Evolutionary conservation across 2,113 vertebrate species (phyloP), one percentile per base, ranked within the genome.

Genomic region (Salvelinus sp.): DNA sequence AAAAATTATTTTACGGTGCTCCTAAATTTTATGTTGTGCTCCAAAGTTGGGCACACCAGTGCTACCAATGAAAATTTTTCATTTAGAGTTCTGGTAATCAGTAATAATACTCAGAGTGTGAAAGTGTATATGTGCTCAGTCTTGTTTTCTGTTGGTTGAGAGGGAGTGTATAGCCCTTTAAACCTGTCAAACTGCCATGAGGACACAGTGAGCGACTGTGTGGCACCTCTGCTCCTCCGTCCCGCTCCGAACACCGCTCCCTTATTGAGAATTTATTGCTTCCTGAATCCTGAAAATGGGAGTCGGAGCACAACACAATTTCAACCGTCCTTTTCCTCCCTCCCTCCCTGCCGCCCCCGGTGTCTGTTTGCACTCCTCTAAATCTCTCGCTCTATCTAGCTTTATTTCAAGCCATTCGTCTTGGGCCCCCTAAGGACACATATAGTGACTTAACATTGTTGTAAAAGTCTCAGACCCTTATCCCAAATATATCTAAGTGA

Each of bases 211-310:
- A 84, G 86, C 88, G 89, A 90, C 90, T 81, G 87, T 78, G 87
- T 84, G 87, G 89, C 91, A 88, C 88, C 90, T 87, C 87, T 7
- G 78, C 76, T 73, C 84, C 68, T 81, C 76, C 70, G 1, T 47
- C 77, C 70, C 83, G 9, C 33, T 6, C 65, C 78, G 78, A 82
- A 75, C 22, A 23, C 80, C 48, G 57, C 86, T 86, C 87, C 81
- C 87, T 90, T 90, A 88, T 91, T 90, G 85, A 72, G 82, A 81
- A 92, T 93, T 92, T 93, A 93, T 92, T 84, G 81, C 91, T 93
- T 93, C 91, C 92, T 92, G 88, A 82, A 83, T 82, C 76, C 81
- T 87, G 83, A 79, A 84, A 88, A 87, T 20, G 83, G 85, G 80
- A 82, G 80, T 70, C 73, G 0, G 74, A 83, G 81, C 78, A 89